These are phyloP conservation scores for Syritta pipiens DNA, from an alignment of 2,888 invertebrate species.

Conservation along the genomic window DNA sequence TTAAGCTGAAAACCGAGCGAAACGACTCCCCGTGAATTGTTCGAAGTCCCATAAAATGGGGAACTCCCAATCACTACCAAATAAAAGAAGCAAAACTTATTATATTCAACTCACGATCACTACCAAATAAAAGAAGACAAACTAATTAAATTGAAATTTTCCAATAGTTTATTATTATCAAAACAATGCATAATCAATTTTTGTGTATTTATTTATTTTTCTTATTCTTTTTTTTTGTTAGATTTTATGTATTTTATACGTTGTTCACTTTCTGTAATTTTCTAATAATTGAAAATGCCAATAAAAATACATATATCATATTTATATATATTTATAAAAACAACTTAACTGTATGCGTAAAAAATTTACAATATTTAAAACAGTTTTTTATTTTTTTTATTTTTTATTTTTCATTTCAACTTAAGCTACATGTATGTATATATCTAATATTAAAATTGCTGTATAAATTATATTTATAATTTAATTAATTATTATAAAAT, in stretches of 20 bases:
- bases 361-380: slow-evolving; percentile 63
- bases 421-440: slow-evolving; percentile 46
- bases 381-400: slow-evolving; percentile 26
- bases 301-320: slow-evolving; percentile 59
- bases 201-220: slow-evolving; percentile 54
- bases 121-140: not conserved
- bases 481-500: not conserved
- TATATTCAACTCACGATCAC: not conserved
- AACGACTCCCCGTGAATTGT: too few relatives aligned
- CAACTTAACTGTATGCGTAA: slow-evolving; percentile 66
- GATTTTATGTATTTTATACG: slow-evolving; percentile 28
- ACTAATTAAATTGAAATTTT: slow-evolving; percentile 12
- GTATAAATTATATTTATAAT: slow-evolving; percentile 27
- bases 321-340: slow-evolving; percentile 52
- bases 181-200: slow-evolving; percentile 68
- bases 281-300: slow-evolving; percentile 65
- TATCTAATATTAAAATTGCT: slow-evolving; percentile 44
- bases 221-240: slow-evolving; percentile 12
- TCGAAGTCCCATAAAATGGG: too few relatives aligned
- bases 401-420: slow-evolving; percentile 13
- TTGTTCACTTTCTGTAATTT: slow-evolving; percentile 47
- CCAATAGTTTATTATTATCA: slow-evolving; percentile 67
- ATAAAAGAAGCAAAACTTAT: too few relatives aligned
- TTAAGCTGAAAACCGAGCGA: too few relatives aligned
- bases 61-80: too few relatives aligned